A percentile compares a stretch with the other conserved stretches of the same genome.
These are phyloP conservation scores for Odontophorus gujanensis DNA, from an alignment of 2,113 vertebrate species.

Conservation along the genomic window DNA sequence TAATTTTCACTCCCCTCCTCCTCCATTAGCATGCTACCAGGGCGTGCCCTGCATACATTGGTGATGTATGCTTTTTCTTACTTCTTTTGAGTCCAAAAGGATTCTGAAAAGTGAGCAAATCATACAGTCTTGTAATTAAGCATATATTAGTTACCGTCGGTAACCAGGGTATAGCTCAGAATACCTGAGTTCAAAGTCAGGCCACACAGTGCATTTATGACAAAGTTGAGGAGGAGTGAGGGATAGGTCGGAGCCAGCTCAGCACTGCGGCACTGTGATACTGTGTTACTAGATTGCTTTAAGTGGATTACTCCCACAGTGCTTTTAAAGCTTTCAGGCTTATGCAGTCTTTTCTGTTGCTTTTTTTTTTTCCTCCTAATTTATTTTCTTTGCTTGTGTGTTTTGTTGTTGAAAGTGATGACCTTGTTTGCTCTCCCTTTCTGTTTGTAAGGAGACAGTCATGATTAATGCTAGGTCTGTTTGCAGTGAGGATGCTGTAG, in stretches of 20 bases:
- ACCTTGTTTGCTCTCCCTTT: not conserved
- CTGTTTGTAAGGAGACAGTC: not conserved
- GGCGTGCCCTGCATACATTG: not conserved
- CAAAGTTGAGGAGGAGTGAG: not conserved
- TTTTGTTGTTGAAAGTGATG: not conserved
- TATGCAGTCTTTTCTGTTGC: not conserved
- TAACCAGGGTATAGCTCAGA: not conserved
- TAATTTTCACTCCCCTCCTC: too few species aligned
- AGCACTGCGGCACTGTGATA: not conserved
- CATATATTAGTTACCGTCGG: not conserved
- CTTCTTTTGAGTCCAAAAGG: not conserved
- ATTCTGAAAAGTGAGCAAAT: not conserved
- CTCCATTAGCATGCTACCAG: not conserved
- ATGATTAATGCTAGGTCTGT: not conserved
- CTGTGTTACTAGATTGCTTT: not conserved
- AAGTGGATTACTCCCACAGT: not conserved
- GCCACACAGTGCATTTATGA: not conserved
- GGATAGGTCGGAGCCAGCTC: not conserved
- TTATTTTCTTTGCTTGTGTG: not conserved
- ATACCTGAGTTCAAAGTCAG: not conserved
- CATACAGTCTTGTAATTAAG: too few species aligned
- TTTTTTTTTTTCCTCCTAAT: accelerated
- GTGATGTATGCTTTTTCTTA: not conserved
- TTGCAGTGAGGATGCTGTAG: not conserved
- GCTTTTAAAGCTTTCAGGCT: not conserved